Conservation (phyloP, 64 coral and sea anemone species). For the Trachythela sp. region DNA sequence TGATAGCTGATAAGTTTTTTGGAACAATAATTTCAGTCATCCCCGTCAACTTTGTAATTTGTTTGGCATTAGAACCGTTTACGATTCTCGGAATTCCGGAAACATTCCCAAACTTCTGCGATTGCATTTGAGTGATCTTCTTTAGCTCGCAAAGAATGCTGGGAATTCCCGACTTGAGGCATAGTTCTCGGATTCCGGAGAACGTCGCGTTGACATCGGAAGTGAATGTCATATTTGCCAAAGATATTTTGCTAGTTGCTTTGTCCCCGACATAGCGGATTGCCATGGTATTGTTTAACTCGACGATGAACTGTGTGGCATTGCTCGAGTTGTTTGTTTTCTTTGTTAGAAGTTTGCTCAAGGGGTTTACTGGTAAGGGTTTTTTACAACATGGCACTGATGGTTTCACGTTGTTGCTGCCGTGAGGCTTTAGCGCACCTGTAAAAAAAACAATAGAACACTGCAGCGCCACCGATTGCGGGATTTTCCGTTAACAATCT, state of each 20-base stretch:
- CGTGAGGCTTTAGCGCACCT: background rate
- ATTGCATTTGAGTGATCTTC: slow-evolving; percentile 3
- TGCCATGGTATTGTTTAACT: background rate
- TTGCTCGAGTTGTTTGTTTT: background rate
- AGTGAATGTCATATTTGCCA: background rate
- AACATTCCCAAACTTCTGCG: background rate
- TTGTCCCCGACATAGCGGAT: background rate
- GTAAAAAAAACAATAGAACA: background rate
- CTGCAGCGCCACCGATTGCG: no score
- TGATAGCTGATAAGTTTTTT: background rate
- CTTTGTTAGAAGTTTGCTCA: background rate
- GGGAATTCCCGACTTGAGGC: background rate
- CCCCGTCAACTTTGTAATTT: background rate
- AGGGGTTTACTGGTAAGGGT: background rate
- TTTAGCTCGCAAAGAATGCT: background rate
- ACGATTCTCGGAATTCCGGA: background rate
- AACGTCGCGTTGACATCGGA: background rate
- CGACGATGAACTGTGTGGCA: background rate
- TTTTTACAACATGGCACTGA: background rate
- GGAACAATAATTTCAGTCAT: background rate
- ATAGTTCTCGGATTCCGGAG: background rate
- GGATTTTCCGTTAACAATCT: no score
- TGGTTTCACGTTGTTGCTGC: background rate
- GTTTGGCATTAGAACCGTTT: background rate
- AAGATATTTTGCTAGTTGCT: background rate